A percentile compares a stretch with the other conserved stretches of the same genome.
phyloP scores from a whole-genome alignment of 2,888 invertebrate species.

The Yponomeuta evonymella region DNA sequence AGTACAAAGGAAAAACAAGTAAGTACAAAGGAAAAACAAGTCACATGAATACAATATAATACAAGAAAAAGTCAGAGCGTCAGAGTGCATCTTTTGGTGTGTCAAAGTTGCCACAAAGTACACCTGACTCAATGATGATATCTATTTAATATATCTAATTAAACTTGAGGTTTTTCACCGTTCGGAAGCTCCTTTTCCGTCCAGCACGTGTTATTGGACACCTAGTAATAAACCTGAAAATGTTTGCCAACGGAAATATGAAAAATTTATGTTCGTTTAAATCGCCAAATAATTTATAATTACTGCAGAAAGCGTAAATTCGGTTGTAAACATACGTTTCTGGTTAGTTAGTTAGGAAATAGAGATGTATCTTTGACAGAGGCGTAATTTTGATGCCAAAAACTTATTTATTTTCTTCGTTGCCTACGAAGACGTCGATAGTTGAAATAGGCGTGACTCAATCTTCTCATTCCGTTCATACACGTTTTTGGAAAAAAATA shows the following conservation, averaged over 20 bases:
- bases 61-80: too few species aligned
- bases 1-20: too few species aligned
- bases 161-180: conserved; percentile 15
- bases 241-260: conserved; percentile 3
- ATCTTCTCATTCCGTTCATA: too few species aligned
- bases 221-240: not conserved
- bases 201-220: not conserved
- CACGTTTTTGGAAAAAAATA: too few species aligned
- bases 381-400: not conserved
- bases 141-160: too few species aligned
- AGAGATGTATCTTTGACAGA: not conserved
- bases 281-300: conserved; percentile 13
- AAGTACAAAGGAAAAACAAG: too few species aligned
- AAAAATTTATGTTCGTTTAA: not conserved
- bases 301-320: not conserved
- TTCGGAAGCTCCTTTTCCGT: not conserved
- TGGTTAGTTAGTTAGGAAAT: not conserved
- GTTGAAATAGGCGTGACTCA: too few species aligned
- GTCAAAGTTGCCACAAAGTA: too few species aligned
- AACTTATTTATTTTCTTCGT: not conserved
- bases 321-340: conserved; percentile 3
- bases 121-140: too few species aligned
- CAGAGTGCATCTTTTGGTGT: too few species aligned
- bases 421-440: too few species aligned
- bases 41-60: too few species aligned